A percentile compares a stretch with the other conserved stretches of the same genome.
These are phyloP conservation scores for Nephrocerus scutellatus DNA, from an alignment of 2,888 invertebrate species.

Conservation along the genomic window DNA sequence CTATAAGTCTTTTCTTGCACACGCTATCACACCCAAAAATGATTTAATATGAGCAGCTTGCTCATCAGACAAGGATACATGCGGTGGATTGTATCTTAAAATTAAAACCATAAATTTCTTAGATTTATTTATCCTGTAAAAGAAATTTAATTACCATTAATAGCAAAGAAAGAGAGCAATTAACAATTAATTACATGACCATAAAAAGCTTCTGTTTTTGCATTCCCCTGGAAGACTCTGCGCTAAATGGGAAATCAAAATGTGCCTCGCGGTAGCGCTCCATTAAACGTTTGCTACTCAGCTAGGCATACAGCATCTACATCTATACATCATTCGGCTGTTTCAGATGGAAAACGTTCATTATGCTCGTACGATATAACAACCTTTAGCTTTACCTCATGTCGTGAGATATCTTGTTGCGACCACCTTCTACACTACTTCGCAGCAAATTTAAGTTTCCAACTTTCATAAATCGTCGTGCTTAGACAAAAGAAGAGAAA, in stretches of 20 bases:
- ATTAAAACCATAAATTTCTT: conserved; percentile 14
- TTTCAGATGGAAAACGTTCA: conserved; percentile 8
- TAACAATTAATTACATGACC: conserved; percentile 21
- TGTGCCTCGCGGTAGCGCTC: no score
- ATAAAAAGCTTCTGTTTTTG: conserved; percentile 15
- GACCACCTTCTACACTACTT: conserved; percentile 9
- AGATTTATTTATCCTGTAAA: conserved; percentile 16
- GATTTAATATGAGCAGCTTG: no score
- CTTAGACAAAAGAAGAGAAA: no score
- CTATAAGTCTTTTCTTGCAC: no score
- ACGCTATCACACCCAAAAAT: no score
- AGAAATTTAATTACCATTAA: conserved; percentile 21
- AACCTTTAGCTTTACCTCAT: conserved; percentile 15
- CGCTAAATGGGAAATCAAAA: no score
- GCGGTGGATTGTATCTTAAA: conserved; percentile 14
- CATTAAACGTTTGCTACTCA: no score
- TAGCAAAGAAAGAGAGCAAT: conserved; percentile 17
- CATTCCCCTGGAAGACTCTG: no score
- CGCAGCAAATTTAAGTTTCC: conserved; percentile 13
- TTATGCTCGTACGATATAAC: conserved; percentile 10
- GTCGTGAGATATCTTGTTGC: conserved; percentile 16
- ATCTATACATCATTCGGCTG: no score
- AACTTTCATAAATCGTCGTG: conserved; percentile 13
- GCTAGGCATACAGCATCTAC: no score
- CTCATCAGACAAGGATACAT: conserved; percentile 12